Percentiles rank a stretch among this genome's conserved stretches.
Evolutionary conservation across 2,113 vertebrate genomes (phyloP).

Genomic region (Bucco capensis): DNA sequence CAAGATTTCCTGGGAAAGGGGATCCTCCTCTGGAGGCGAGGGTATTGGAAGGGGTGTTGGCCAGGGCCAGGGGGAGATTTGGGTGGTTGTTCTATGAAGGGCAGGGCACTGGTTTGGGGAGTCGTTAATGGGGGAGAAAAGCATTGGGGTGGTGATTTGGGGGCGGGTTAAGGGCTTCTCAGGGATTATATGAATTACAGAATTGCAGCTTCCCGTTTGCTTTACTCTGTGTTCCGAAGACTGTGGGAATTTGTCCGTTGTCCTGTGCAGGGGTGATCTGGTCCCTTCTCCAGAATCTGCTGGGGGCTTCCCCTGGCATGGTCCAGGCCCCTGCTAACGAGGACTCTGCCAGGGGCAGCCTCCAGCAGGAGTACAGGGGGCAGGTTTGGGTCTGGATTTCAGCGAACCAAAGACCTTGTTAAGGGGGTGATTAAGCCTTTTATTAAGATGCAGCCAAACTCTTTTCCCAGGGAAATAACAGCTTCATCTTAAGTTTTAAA

Average conservation of each 20-base stretch:
- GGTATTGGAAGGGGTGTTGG: not conserved
- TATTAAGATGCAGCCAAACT: slow-evolving; percentile 69
- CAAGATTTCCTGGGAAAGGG: slow-evolving; percentile 46
- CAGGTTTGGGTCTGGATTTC: slow-evolving; percentile 62
- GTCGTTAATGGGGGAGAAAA: slow-evolving; percentile 34
- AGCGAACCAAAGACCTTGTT: slow-evolving; percentile 63
- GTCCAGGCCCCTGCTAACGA: not conserved
- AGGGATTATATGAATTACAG: slow-evolving; percentile 79
- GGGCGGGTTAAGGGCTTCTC: slow-evolving; percentile 74
- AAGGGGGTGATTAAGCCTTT: slow-evolving; percentile 60
- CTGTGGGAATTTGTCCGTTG: slow-evolving; percentile 41
- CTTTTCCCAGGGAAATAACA: slow-evolving; percentile 71
- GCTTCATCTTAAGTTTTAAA: slow-evolving; percentile 69
- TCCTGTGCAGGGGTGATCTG: slow-evolving; percentile 11
- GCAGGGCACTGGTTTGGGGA: slow-evolving; percentile 25
- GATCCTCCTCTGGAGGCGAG: not conserved
- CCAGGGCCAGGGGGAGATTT: slow-evolving; percentile 4
- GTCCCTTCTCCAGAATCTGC: slow-evolving; percentile 60
- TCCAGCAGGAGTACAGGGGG: slow-evolving; percentile 3
- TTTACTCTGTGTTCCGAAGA: slow-evolving; percentile 57
- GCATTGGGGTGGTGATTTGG: slow-evolving; percentile 64
- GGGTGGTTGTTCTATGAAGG: slow-evolving; percentile 19
- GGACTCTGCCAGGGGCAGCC: not conserved
- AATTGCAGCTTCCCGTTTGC: slow-evolving; percentile 72
- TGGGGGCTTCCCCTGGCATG: not conserved